A percentile compares a stretch with the other conserved stretches of the same genome.
Conservation (phyloP, 2,888 invertebrate genomes). For the Fabriciana adippe region DNA sequence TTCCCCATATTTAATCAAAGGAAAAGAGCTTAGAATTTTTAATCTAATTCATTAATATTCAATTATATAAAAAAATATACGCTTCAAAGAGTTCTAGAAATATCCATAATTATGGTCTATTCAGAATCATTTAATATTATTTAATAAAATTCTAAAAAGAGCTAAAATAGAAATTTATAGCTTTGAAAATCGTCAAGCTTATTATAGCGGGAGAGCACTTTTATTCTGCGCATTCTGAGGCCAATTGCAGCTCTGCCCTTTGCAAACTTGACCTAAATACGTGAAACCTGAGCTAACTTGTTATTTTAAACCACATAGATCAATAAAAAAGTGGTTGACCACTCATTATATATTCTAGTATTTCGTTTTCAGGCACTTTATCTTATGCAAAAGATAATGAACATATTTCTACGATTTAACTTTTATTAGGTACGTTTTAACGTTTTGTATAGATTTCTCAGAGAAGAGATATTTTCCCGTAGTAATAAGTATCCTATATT, state of each 20-base stretch:
- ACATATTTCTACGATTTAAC: no score
- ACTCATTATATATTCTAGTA: background rate
- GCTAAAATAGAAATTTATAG: slow-evolving; percentile 17
- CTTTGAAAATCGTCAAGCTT: slow-evolving; percentile 20
- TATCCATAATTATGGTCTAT: slow-evolving; percentile 7
- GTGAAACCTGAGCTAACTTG: background rate
- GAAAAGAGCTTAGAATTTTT: no score
- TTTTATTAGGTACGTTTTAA: no score
- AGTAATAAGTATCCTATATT: no score
- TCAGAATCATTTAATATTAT: slow-evolving; percentile 2
- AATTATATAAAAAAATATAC: background rate
- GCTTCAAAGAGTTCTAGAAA: slow-evolving; percentile 1
- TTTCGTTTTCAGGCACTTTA: no score
- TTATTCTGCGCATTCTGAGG: slow-evolving; percentile 5
- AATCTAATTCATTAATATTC: background rate
- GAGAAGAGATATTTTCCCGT: no score
- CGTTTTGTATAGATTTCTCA: no score
- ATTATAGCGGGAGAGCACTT: slow-evolving; percentile 12
- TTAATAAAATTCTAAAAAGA: slow-evolving; percentile 12
- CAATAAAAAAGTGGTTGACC: slow-evolving; percentile 7
- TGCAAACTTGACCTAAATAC: slow-evolving; percentile 24
- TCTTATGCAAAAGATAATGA: no score
- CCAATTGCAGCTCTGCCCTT: slow-evolving; percentile 8
- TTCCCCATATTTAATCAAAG: no score
- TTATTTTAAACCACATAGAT: slow-evolving; percentile 1